Conservation (phyloP, 2,888 invertebrate genomes). For the Pinctada fucata region DNA sequence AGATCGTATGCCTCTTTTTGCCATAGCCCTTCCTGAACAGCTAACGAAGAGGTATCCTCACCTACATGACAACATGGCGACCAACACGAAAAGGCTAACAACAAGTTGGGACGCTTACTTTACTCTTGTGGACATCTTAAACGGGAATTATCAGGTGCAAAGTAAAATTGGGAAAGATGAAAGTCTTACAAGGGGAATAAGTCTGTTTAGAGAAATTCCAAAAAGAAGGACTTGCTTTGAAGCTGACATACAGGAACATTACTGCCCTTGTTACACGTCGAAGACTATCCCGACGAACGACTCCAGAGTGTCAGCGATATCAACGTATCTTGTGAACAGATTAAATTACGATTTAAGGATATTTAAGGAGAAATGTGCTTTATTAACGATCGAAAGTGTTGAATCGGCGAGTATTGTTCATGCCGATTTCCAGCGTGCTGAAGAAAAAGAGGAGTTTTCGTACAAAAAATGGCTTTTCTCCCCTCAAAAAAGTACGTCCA, state of each 20-base stretch:
- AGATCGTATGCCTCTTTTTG: constrained; percentile 89
- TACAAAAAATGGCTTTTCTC: constrained; percentile 28
- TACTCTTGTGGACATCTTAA: constrained; percentile 83
- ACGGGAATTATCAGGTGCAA: constrained; percentile 27
- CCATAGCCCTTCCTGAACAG: constrained; percentile 85
- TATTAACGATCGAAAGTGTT: constrained; percentile 43
- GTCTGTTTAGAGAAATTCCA: constrained; percentile 87
- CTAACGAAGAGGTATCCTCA: constrained; percentile 82
- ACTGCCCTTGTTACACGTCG: constrained; percentile 90
- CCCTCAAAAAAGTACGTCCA: constrained; percentile 32
- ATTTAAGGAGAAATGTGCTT: constrained; percentile 55
- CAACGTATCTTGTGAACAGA: constrained; percentile 81
- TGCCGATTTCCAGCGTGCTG: constrained; percentile 78
- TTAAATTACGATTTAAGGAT: constrained; percentile 83
- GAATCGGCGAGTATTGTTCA: constrained; percentile 29
- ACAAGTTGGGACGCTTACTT: constrained; percentile 90
- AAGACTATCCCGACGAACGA: constrained; percentile 81
- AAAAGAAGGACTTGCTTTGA: constrained; percentile 84
- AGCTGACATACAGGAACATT: constrained; percentile 88
- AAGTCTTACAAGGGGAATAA: constrained; percentile 72
- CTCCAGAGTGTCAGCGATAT: constrained; percentile 80
- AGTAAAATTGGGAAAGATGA: constrained; percentile 69
- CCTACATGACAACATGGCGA: constrained; percentile 82
- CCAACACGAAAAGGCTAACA: constrained; percentile 84
- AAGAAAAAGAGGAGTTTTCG: constrained; percentile 16